Percentiles rank a stretch among this genome's conserved stretches.
phyloP scores from a whole-genome alignment of 2,888 invertebrate genomes.

The Ormyrus rosae region DNA sequence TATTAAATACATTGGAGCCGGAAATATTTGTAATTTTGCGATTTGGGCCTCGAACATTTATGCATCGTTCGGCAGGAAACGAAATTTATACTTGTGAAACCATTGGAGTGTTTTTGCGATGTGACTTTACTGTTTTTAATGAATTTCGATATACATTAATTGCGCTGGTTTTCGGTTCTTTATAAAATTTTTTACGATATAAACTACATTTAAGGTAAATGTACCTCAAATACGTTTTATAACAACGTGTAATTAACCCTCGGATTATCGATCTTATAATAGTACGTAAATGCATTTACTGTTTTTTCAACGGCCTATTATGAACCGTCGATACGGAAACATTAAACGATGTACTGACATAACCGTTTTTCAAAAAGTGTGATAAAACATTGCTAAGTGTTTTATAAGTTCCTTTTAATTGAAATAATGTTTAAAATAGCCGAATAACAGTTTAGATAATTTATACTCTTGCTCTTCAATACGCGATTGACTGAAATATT shows the following conservation, averaged over 20 bases:
- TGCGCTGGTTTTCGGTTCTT: background rate
- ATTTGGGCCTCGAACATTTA: background rate
- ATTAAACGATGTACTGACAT: no score
- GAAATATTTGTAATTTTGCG: background rate
- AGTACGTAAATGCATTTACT: background rate
- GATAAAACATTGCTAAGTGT: background rate
- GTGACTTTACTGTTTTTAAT: no score
- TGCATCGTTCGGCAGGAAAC: background rate
- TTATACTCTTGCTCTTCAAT: no score
- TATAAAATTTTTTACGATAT: slow-evolving; percentile 29
- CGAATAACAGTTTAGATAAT: background rate
- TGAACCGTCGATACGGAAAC: no score
- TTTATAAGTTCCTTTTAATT: background rate
- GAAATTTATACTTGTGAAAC: background rate
- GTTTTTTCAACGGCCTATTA: slow-evolving; percentile 33
- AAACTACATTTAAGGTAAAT: slow-evolving; percentile 29
- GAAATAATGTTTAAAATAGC: background rate
- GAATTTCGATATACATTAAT: no score
- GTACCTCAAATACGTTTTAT: slow-evolving; percentile 44
- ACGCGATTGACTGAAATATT: background rate
- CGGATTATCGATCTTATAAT: slow-evolving; percentile 63
- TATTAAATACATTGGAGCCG: background rate
- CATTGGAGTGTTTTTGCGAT: background rate
- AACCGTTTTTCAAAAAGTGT: no score
- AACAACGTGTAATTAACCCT: slow-evolving; percentile 66